Conservation (phyloP, 1,140 invertebrate genomes). For the Drosophila lini region DNA sequence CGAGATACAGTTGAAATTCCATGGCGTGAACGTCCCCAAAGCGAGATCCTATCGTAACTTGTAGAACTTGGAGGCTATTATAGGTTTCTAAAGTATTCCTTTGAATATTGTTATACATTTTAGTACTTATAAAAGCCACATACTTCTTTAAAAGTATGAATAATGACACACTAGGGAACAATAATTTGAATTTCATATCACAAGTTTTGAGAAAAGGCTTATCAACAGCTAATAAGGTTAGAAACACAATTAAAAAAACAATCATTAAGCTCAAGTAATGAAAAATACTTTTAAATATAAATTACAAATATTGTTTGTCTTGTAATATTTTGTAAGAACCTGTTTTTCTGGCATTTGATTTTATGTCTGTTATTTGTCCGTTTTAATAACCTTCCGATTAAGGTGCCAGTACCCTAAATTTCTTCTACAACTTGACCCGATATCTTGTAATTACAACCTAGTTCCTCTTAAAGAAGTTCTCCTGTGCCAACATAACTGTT, state of each 20-base stretch:
- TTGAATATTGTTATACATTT: neutral
- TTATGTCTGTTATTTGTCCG: no score
- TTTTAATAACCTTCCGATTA: neutral
- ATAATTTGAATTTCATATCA: neutral
- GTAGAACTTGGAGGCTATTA: no score
- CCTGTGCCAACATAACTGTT: conserved; percentile 44
- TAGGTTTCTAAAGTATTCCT: neutral
- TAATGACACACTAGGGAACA: neutral
- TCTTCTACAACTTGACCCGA: neutral
- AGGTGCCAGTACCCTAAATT: neutral
- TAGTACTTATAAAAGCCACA: neutral
- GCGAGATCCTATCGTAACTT: neutral
- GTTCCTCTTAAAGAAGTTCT: neutral
- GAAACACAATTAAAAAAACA: neutral
- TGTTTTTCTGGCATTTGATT: no score
- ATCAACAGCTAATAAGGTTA: neutral
- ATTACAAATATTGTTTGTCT: no score
- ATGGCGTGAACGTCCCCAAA: neutral
- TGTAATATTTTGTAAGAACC: no score
- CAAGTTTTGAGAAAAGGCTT: neutral
- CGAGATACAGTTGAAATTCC: conserved; percentile 15
- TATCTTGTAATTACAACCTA: neutral
- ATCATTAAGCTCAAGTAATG: neutral
- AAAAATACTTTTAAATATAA: neutral
- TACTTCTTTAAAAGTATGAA: neutral